Evolutionary conservation across 2,888 invertebrate species (phyloP).

Genomic region (Elysia crispata): DNA sequence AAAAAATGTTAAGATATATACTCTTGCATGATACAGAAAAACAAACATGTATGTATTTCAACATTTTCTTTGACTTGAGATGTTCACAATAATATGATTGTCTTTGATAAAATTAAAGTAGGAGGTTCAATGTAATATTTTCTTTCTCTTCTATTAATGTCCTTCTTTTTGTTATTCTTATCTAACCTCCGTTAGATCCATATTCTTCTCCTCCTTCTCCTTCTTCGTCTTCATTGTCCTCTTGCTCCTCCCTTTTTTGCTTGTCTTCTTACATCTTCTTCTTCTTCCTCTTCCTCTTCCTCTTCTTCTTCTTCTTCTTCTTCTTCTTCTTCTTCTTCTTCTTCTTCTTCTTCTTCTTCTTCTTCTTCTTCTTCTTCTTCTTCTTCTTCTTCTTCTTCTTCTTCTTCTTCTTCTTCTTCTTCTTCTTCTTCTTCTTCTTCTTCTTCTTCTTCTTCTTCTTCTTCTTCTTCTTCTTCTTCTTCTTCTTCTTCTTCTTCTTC

Average conservation of each 20-base stretch:
- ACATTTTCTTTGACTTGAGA: too few species aligned
- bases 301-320: conserved; percentile 5
- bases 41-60: too few species aligned
- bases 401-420: conserved; percentile 17
- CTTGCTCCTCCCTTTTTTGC: neutral
- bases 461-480: neutral
- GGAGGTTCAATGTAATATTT: too few species aligned
- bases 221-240: neutral
- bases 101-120: too few species aligned
- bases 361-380: conserved; percentile 17
- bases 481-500: neutral
- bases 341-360: conserved; percentile 19
- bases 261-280: neutral
- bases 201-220: too few species aligned
- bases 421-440: neutral
- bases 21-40: too few species aligned
- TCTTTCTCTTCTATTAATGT: too few species aligned
- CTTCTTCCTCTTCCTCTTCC: neutral
- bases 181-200: too few species aligned
- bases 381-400: conserved; percentile 16
- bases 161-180: too few species aligned
- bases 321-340: conserved; percentile 19
- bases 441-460: neutral
- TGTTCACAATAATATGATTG: too few species aligned
- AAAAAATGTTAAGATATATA: too few species aligned